A percentile compares a stretch with the other conserved stretches of the same genome.
phyloP scores from a whole-genome alignment of 1,140 invertebrate genomes.

The Drosophila watanabei region DNA sequence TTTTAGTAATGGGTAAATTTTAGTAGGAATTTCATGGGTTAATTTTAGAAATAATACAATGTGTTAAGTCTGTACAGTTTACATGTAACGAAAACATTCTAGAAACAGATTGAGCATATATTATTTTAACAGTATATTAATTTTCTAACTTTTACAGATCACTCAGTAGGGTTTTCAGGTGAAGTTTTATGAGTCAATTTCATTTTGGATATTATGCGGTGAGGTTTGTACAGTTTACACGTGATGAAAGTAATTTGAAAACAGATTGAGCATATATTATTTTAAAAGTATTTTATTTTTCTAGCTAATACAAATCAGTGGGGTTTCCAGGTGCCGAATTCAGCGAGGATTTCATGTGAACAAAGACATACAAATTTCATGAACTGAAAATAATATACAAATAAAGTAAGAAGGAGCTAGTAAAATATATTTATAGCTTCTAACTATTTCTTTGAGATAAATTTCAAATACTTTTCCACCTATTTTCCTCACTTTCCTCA shows the following conservation, averaged over 20 bases:
- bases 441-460: background rate
- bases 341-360: background rate
- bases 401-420: too few relatives aligned
- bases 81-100: background rate
- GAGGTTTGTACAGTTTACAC: too few relatives aligned
- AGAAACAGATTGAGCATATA: fast-evolving
- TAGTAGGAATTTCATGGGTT: background rate
- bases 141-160: background rate
- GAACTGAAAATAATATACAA: too few relatives aligned
- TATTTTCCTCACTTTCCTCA: background rate
- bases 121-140: background rate
- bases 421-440: background rate
- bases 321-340: background rate
- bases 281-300: too few relatives aligned
- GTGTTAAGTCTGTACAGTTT: background rate
- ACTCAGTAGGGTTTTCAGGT: too few relatives aligned
- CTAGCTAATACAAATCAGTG: background rate
- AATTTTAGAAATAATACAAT: background rate
- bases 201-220: too few relatives aligned
- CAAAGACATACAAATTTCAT: background rate
- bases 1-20: background rate
- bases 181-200: too few relatives aligned
- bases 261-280: too few relatives aligned
- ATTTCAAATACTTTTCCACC: background rate
- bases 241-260: too few relatives aligned